phyloP scores from a whole-genome alignment of 2,113 vertebrate genomes.

The Aix galericulata region DNA sequence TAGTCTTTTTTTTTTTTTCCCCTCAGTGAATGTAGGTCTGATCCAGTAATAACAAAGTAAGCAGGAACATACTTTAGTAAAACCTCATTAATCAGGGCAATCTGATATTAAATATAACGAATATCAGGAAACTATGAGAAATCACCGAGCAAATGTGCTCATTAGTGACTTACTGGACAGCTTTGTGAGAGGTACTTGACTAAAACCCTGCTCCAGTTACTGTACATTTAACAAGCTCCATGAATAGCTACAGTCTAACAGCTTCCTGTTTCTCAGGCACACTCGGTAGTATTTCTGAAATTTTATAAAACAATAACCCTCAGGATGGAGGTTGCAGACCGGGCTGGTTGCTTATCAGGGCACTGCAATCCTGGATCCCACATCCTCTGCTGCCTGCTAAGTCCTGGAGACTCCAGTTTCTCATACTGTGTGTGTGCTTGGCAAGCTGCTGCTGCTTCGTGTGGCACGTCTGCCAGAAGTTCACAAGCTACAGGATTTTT shows the following conservation, averaged over 20 bases:
- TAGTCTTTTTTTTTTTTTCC: background rate
- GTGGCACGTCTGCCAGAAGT: fast-evolving
- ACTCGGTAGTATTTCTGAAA: background rate
- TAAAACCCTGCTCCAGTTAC: conserved; percentile 57
- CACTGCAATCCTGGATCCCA: conserved; percentile 1
- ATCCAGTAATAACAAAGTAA: conserved; percentile 50
- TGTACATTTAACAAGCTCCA: conserved; percentile 57
- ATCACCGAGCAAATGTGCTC: conserved; percentile 3
- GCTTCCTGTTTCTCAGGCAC: background rate
- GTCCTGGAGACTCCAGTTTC: background rate
- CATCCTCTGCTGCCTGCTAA: background rate
- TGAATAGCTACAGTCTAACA: conserved; percentile 9
- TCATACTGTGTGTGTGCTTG: background rate
- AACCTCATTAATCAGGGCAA: conserved; percentile 29
- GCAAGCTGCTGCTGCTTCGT: background rate
- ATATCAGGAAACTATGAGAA: background rate
- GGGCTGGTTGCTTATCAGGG: background rate
- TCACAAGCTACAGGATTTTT: background rate
- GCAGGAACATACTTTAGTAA: conserved; percentile 32
- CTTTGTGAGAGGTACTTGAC: background rate
- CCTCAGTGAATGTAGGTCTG: background rate
- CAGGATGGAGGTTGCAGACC: background rate
- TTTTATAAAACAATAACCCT: background rate
- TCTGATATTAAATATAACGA: background rate
- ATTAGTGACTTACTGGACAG: conserved; percentile 30